Evolutionary conservation across 2,797 vertebrate species (phyloP).

Genomic region (Tragopan temminckii): DNA sequence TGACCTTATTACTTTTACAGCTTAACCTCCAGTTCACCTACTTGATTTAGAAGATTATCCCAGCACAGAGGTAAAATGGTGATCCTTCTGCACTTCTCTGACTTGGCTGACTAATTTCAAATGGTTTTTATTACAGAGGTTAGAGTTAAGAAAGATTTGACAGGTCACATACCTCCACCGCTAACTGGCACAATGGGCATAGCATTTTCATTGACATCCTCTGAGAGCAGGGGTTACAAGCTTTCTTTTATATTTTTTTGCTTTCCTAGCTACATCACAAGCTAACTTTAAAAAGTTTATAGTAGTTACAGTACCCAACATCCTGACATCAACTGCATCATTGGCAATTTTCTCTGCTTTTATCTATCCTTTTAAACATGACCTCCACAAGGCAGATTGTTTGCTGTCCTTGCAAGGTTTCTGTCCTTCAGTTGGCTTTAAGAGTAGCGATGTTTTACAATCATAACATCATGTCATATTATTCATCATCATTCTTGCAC

Average conservation of each 20-base stretch:
- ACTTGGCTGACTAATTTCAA: not conserved
- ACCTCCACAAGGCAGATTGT: not conserved
- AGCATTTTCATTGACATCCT: not conserved
- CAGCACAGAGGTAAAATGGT: not conserved
- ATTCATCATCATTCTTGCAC: not conserved
- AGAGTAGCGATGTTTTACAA: not conserved
- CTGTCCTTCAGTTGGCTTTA: not conserved
- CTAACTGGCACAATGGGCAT: not conserved
- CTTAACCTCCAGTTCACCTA: not conserved
- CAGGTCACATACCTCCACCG: not conserved
- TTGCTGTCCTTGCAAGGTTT: not conserved
- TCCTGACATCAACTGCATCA: not conserved
- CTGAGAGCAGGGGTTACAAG: not conserved
- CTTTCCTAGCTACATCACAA: not conserved
- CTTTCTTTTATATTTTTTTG: not conserved
- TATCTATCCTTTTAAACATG: not conserved
- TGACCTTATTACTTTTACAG: not conserved
- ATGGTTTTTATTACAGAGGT: not conserved
- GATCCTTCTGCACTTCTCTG: not conserved
- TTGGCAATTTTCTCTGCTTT: not conserved
- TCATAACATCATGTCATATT: not conserved
- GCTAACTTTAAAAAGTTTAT: not conserved
- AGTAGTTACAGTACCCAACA: not conserved
- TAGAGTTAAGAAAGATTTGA: not conserved
- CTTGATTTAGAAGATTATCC: not conserved